phyloP scores from a whole-genome alignment of 1,140 invertebrate species.

The Anadara kagoshimensis region DNA sequence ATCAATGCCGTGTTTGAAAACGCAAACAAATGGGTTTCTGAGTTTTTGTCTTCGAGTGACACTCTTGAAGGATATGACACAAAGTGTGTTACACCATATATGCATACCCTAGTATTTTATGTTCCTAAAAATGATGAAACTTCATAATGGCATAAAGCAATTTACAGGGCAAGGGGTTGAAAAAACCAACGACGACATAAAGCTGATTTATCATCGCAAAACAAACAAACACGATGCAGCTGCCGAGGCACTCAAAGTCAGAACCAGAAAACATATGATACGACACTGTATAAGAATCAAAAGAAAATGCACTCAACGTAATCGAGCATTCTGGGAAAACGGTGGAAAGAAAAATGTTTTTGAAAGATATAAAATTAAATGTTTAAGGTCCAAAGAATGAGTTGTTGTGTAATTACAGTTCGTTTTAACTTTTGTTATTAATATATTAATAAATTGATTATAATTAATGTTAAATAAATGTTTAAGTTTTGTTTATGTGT shows the following conservation, averaged over 20 bases:
- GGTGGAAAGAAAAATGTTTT: slow-evolving; percentile 2
- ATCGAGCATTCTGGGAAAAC: background rate
- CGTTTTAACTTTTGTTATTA: no score
- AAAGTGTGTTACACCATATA: slow-evolving; percentile 26
- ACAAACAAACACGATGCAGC: slow-evolving; percentile 21
- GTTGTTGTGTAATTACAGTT: no score
- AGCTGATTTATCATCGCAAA: slow-evolving; percentile 23
- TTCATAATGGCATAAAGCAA: slow-evolving; percentile 7
- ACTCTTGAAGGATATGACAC: slow-evolving; percentile 19
- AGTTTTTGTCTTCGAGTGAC: background rate
- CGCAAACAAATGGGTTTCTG: slow-evolving; percentile 6
- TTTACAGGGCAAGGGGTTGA: slow-evolving; percentile 24
- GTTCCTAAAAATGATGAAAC: slow-evolving; percentile 14
- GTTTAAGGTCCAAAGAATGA: no score
- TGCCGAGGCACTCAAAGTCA: slow-evolving; percentile 1
- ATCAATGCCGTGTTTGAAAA: background rate
- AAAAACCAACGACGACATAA: slow-evolving; percentile 25
- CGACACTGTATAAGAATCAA: background rate
- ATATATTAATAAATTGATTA: no score
- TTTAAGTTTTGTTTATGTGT: no score
- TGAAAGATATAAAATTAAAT: no score
- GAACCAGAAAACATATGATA: slow-evolving; percentile 4
- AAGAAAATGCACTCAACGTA: slow-evolving; percentile 6
- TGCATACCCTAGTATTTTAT: slow-evolving; percentile 19
- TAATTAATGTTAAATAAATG: no score